A percentile compares a stretch with the other conserved stretches of the same genome.
Conservation (phyloP, 2,113 vertebrate species). For the Dromas ardeola region DNA sequence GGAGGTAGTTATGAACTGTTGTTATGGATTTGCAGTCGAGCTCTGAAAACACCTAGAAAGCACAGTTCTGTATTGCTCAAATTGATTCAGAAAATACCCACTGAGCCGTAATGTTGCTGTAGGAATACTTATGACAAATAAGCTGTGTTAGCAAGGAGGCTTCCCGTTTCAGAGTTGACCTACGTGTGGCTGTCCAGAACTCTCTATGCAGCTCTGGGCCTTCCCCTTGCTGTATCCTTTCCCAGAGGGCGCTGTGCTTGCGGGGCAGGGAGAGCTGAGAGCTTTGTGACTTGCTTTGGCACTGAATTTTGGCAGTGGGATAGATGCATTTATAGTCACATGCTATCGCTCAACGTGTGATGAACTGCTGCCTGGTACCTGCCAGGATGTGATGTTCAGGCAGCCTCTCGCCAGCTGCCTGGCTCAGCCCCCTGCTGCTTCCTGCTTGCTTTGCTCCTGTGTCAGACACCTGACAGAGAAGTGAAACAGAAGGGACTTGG, state of each 20-base stretch:
- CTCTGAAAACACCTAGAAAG: neutral
- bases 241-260: neutral
- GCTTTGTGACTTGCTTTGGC: neutral
- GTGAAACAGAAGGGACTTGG: neutral
- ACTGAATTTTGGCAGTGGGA: neutral
- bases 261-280: accelerated
- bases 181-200: accelerated
- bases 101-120: neutral
- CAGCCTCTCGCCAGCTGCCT: neutral
- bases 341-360: accelerated
- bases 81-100: neutral
- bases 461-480: neutral
- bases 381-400: neutral
- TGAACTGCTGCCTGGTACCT: neutral
- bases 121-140: neutral
- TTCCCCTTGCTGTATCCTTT: neutral
- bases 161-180: neutral
- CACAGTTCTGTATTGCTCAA: neutral
- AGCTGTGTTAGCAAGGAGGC: neutral
- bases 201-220: accelerated
- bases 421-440: neutral
- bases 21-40: neutral
- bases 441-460: neutral
- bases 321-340: neutral
- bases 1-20: neutral